Evolutionary conservation across 2,113 vertebrate genomes (phyloP).

Genomic region (Caloenas nicobarica): DNA sequence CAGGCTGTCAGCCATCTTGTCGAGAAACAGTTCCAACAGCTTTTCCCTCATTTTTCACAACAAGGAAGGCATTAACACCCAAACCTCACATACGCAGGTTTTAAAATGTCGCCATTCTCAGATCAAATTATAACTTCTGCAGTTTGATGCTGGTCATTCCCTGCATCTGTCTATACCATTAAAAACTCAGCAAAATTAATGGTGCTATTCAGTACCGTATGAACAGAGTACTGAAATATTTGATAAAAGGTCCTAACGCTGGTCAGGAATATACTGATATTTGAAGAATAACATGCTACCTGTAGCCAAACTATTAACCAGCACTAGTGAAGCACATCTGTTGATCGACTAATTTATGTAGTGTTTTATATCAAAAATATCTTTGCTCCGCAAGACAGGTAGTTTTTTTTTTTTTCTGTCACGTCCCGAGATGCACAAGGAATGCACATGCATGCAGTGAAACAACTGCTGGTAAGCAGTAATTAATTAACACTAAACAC

Average conservation of each 20-base stretch:
- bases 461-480: neutral
- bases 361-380: neutral
- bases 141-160: neutral
- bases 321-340: neutral
- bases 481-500: no score
- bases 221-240: neutral
- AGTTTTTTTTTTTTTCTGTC: no score
- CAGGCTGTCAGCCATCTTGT: conserved; percentile 59
- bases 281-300: neutral
- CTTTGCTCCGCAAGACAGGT: neutral
- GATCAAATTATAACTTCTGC: neutral
- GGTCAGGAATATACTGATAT: neutral
- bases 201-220: neutral
- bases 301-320: neutral
- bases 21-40: neutral
- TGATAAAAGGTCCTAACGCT: neutral
- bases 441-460: rapidly evolving
- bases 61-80: neutral
- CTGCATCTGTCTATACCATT: neutral
- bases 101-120: neutral
- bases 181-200: neutral
- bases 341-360: rapidly evolving
- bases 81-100: rapidly evolving
- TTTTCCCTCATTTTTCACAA: neutral
- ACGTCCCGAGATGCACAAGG: neutral